These are phyloP conservation scores for Sebastes itinus DNA, from an alignment of 2,797 vertebrate species.

Conservation along the genomic window DNA sequence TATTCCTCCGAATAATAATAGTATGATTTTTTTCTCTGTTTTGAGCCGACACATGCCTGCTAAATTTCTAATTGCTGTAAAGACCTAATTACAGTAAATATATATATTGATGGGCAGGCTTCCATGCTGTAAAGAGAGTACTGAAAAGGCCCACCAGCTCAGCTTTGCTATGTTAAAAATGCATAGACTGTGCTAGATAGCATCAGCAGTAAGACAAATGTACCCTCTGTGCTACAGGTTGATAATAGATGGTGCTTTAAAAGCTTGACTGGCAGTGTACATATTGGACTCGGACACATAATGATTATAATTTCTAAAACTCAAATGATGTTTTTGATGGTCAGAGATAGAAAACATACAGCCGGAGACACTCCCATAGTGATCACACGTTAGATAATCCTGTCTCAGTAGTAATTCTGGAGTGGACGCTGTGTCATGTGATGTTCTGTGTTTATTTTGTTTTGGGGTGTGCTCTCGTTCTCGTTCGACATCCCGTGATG, in stretches of 20 bases:
- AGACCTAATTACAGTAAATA: neutral
- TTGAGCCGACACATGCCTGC: neutral
- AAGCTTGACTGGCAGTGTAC: constrained; percentile 12
- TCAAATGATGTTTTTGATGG: constrained; percentile 16
- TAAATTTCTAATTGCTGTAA: neutral
- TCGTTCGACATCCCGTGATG: constrained; percentile 2
- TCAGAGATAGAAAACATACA: neutral
- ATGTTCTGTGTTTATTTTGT: constrained; percentile 51
- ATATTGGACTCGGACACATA: neutral
- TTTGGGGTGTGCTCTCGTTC: constrained; percentile 14
- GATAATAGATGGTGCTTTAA: neutral
- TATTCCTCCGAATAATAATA: neutral
- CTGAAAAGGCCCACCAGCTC: neutral
- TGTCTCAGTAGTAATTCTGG: constrained; percentile 35
- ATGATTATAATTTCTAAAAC: constrained; percentile 7
- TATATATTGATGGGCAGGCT: neutral
- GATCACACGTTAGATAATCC: constrained; percentile 53
- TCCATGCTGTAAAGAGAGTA: neutral
- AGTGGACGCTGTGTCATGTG: constrained; percentile 57
- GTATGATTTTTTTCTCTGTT: neutral
- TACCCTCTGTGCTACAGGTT: neutral
- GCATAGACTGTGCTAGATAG: neutral
- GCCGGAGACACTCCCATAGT: constrained; percentile 35
- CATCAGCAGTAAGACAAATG: neutral
- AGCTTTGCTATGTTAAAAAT: neutral